phyloP scores from a whole-genome alignment of 2,888 invertebrate genomes.

The Xanthostigma xanthostigma region DNA sequence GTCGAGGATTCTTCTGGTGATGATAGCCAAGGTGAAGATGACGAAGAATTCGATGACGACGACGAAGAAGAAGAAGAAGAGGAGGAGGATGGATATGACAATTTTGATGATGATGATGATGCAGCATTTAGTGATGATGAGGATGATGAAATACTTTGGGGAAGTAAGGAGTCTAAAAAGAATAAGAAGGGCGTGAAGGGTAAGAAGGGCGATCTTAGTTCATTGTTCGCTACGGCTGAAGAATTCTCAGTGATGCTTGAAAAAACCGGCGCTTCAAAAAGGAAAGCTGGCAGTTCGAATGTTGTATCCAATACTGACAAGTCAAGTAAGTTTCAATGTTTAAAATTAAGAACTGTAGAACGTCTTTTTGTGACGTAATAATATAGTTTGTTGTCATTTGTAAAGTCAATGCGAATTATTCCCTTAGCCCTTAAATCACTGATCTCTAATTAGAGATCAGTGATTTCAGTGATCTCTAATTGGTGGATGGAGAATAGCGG shows the following conservation, averaged over 20 bases:
- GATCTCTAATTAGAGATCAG: too few relatives aligned
- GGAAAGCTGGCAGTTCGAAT: constrained; percentile 46
- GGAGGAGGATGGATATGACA: constrained; percentile 16
- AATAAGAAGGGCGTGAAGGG: constrained; percentile 15
- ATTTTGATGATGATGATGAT: constrained; percentile 18
- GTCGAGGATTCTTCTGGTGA: constrained; percentile 15
- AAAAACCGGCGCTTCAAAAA: constrained; percentile 51
- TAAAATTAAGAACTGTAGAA: neutral
- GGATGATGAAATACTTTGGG: constrained; percentile 14
- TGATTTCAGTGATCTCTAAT: too few relatives aligned
- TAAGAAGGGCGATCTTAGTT: constrained; percentile 33
- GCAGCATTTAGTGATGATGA: constrained; percentile 15
- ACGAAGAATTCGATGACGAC: constrained; percentile 32
- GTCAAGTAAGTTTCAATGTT: constrained; percentile 35
- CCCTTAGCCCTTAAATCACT: too few relatives aligned
- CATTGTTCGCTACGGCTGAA: constrained; percentile 71
- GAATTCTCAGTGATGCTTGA: constrained; percentile 80
- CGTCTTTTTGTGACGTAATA: neutral
- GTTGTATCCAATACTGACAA: constrained; percentile 62
- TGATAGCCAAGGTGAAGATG: constrained; percentile 24
- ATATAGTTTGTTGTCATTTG: neutral
- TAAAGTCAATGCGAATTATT: neutral
- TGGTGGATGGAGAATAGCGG: too few relatives aligned
- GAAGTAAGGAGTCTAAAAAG: constrained; percentile 7
- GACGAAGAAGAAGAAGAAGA: constrained; percentile 22